These are phyloP conservation scores for Darwinula stevensoni DNA, from an alignment of 2,888 invertebrate species.

Conservation along the genomic window DNA sequence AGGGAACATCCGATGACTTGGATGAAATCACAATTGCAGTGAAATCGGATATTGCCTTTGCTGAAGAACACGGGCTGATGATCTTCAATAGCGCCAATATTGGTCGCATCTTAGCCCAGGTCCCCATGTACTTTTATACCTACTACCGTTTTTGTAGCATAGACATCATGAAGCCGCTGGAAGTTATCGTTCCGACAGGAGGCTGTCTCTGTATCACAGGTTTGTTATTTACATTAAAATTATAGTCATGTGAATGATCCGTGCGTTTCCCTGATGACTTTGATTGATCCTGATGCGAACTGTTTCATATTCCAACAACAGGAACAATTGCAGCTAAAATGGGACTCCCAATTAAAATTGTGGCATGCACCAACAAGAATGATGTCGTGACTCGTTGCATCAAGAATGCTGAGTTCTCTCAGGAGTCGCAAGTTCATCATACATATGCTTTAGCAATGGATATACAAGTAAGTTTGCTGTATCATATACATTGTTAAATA, in stretches of 20 bases:
- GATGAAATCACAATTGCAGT: constrained; percentile 17
- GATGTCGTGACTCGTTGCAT: constrained; percentile 16
- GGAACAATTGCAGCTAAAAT: constrained; percentile 17
- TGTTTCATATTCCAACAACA: too few relatives aligned
- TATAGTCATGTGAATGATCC: too few relatives aligned
- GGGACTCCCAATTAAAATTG: constrained; percentile 18
- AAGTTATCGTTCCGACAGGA: too few relatives aligned
- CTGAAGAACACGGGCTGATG: constrained; percentile 11
- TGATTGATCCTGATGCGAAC: too few relatives aligned
- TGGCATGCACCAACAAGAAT: constrained; percentile 17
- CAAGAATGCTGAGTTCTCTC: too few relatives aligned
- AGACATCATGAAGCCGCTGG: constrained; percentile 12
- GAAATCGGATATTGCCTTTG: constrained; percentile 15
- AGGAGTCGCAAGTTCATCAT: constrained; percentile 11
- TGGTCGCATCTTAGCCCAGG: constrained; percentile 18
- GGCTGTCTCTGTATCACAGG: too few relatives aligned
- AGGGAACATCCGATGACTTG: constrained; percentile 19
- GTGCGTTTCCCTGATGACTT: too few relatives aligned
- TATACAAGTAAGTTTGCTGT: constrained; percentile 17
- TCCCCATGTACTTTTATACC: constrained; percentile 18
- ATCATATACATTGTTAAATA: too few relatives aligned
- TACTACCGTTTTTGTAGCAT: constrained; percentile 13
- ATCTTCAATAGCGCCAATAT: constrained; percentile 21
- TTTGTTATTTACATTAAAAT: too few relatives aligned
- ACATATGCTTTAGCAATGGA: constrained; percentile 20